Conservation (phyloP, 2,113 vertebrate species). For the Marcusenius ussheri region DNA sequence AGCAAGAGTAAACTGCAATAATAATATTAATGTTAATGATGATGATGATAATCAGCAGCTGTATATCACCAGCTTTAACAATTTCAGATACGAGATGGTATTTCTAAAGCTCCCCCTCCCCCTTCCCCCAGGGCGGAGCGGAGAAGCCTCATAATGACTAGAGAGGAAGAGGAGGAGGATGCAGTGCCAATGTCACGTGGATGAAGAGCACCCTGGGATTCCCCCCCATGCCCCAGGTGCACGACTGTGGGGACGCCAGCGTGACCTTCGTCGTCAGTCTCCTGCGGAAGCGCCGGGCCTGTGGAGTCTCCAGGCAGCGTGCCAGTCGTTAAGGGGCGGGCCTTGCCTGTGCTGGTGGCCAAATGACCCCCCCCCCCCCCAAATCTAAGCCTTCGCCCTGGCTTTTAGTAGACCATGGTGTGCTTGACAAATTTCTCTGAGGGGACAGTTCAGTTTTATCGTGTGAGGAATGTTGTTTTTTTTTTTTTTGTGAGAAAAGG, state of each 20-base stretch:
- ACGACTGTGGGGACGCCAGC: background rate
- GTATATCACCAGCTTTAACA: background rate
- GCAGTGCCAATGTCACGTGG: constrained; percentile 32
- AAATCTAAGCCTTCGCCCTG: constrained; percentile 20
- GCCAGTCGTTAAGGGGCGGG: constrained; percentile 30
- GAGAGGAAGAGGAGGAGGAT: constrained; percentile 24
- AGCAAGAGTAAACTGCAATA: background rate
- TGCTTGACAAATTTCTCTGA: constrained; percentile 33
- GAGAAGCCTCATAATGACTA: constrained; percentile 86
- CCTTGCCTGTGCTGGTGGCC: background rate
- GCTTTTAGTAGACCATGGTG: constrained; percentile 22
- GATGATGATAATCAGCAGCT: background rate
- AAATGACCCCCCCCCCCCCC: constrained; percentile 24
- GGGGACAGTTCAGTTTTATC: constrained; percentile 27
- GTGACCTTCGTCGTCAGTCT: background rate
- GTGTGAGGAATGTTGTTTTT: constrained; percentile 12
- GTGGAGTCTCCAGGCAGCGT: constrained; percentile 35
- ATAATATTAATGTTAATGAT: background rate
- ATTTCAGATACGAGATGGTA: background rate
- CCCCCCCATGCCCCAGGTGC: background rate
- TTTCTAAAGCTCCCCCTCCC: constrained; percentile 3
- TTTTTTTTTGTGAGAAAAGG: constrained; percentile 19
- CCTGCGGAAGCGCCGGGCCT: background rate
- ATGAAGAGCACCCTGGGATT: background rate
- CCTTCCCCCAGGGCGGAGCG: constrained; percentile 62